Percentiles rank a stretch among this genome's conserved stretches.
Conservation (phyloP, 2,113 vertebrate genomes). For the Epinephelus cyanopodus region DNA sequence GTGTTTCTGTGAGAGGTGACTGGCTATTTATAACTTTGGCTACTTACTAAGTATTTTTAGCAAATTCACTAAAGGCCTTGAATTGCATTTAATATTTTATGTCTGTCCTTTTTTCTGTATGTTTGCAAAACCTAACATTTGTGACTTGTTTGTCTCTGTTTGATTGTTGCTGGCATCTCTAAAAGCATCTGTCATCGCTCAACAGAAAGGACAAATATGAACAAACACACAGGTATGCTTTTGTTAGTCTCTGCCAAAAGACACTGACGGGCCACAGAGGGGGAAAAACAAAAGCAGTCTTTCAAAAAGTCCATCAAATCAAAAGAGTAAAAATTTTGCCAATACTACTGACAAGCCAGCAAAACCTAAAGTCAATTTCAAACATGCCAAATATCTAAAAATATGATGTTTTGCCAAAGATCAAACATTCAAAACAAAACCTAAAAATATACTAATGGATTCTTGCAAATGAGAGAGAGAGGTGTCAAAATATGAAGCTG, state of each 20-base stretch:
- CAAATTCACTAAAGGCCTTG: background rate
- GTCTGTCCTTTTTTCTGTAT: constrained; percentile 2
- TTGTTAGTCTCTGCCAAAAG: constrained; percentile 39
- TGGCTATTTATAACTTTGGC: background rate
- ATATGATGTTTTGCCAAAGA: constrained; percentile 19
- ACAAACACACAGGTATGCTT: constrained; percentile 21
- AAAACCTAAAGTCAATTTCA: constrained; percentile 16
- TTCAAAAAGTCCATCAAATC: constrained; percentile 15
- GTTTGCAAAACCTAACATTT: background rate
- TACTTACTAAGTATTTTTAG: background rate
- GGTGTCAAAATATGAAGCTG: background rate
- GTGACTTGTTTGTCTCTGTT: background rate
- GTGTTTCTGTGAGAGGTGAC: background rate
- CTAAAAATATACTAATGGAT: constrained; percentile 25
- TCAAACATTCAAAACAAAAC: background rate
- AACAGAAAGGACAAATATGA: constrained; percentile 22
- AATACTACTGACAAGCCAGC: constrained; percentile 10
- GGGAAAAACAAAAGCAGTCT: background rate
- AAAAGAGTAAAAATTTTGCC: background rate
- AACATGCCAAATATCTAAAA: constrained; percentile 9
- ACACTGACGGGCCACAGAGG: background rate
- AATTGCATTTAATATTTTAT: background rate
- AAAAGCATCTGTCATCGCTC: constrained; percentile 10
- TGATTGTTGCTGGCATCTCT: constrained; percentile 28
- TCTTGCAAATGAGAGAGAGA: background rate